Base-by-base conservation (phyloP, 2,113 vertebrate genomes). In the Gobius niger region DNA sequence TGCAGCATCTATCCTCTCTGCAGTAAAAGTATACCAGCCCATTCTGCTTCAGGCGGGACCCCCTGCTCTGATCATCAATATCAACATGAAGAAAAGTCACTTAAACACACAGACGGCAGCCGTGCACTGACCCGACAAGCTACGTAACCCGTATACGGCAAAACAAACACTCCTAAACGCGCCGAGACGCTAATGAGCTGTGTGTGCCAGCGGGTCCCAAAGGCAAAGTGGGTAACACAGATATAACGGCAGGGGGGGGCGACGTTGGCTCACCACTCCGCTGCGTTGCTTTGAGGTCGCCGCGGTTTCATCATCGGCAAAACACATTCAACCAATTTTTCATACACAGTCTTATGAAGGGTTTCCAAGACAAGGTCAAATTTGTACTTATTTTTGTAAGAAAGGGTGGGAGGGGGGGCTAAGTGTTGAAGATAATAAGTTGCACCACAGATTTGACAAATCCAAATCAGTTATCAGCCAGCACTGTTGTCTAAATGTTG, bases 161-260 rank as follows among this genome's bases (percentile, higher is more conserved):
- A 78, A 78, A 72, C 74, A 85, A 83, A 80, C 62, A 74, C 57
- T 11, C 67, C 46, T 49, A n/a, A 53, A 82, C 9, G 11, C 80
- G 65, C 78, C 76, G 63, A 73, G 78, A 60, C 76, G 70, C 72
- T 90, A 90, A 91, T 91, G 85, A 89, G 85, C 80, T 81, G 49
- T 81, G 81, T 87, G 83, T 75, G 85, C 87, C 86, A 79, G 78
- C 57, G 85, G 81, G 68, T 76, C 75, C 51, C 61, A 60, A 65
- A 53, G 6, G 47, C 42, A 63, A 67, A 63, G 67, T 71, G 73
- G 63, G 72, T 7, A 52, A 52, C 78, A 47, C 65, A 71, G 11
- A 83, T 78, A 34, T 2, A 34, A 34, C 24, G 24, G 24, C 24
- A n/a, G n/a, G n/a, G n/a, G n/a, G 24, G 24, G 24, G 24, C 24